Evolutionary conservation across 2,797 vertebrate species (phyloP), one percentile per base, ranked within the genome.

Genomic region (Sebastes taczanowskii): DNA sequence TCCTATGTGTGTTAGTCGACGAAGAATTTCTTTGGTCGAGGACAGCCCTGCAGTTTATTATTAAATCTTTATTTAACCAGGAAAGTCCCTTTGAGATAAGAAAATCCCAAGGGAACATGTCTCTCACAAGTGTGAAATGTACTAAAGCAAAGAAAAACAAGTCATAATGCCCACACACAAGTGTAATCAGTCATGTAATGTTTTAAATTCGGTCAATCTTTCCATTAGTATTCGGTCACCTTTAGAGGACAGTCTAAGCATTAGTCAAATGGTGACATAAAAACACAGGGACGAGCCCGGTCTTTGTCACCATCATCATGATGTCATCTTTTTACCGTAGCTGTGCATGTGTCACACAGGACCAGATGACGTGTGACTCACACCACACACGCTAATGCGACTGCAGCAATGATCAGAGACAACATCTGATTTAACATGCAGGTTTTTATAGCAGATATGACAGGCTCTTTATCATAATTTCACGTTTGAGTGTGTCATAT

Each of bases 261-360:
- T 9, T 58, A 32, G 27, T 76, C 11, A 0, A 1, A 58, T 14
- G 4, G 30, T 38, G 23, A 62, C 42, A 27, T 13, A 68, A 22
- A 38, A 56, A 73, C 52, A 52, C n/a, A 22, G 7, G 30, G 63
- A 38, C 25, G 60, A 86, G 55, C 85, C 78, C 77, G 65, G 64
- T 64, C 61, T 63, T 29, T 73, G 58, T 71, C 35, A 25, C 66
- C 32, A 18, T 52, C 71, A 78, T 82, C 18, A 52, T n/a, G 66
- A 89, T 84, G 87, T 67, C 53, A 74, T 87, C 68, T 71, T 72
- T 63, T 77, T 77, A 35, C 38, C 0, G 5, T 27, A 82, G 30
- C 67, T 32, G 14, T 55, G 32, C 27, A 4, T 61, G 29, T 76
- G 64, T 75, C 80, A 74, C 64, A 75, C 70, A 60, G 32, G 5